Base-by-base conservation (phyloP, 2,113 vertebrate genomes). In the Stomatorhinus ivindoensis region DNA sequence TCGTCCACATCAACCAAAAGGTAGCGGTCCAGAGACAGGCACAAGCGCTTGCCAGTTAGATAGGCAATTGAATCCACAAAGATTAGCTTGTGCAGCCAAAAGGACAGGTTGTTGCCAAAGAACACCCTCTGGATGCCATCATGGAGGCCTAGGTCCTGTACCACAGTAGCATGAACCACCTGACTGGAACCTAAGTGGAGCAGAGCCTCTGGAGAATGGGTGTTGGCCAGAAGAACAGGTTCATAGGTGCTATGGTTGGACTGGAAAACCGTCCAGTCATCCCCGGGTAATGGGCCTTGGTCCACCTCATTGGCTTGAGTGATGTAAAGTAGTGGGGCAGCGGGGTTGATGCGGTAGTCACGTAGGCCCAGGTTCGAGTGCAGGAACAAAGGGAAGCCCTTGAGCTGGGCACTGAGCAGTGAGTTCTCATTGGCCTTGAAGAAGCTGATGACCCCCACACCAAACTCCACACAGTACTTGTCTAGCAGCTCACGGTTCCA, bases 241-340 rank as follows among this genome's bases (percentile, higher is more conserved):
- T 99, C 98, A 0, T 99, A 99, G 2, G 98, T 99, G 91, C 97
- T 99, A 91, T 99, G 98, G 94, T 99, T 99, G 50, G 97, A 99
- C 90, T 99, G 98, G 94, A 99, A 99, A 53, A 99, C 95, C 0
- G 98, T 99, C 98, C 98, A 99, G 94, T 99, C 98, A 39, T 99
- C 97, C 4, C 98, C 98, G 2, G 98, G 98, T 89, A 99, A 92
- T 0, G 97, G 95, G 50, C 98, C 98, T 65, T 97, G 97, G 93
- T 99, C 98, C 90, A 99, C 95, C 92, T 98, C 97, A 4, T 99
- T 98, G 61, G 98, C 98, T 88, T 97, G 96, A 7, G 98, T 99
- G 91, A 99, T 95, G 9, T 98, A 98, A 44, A 99, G 96, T 31
- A 99, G 95, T 0, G 98, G 98, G 1, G 98, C 98, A 0, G 94